Conservation (phyloP, 2,113 vertebrate species). For the Rhadina sibilatrix region DNA sequence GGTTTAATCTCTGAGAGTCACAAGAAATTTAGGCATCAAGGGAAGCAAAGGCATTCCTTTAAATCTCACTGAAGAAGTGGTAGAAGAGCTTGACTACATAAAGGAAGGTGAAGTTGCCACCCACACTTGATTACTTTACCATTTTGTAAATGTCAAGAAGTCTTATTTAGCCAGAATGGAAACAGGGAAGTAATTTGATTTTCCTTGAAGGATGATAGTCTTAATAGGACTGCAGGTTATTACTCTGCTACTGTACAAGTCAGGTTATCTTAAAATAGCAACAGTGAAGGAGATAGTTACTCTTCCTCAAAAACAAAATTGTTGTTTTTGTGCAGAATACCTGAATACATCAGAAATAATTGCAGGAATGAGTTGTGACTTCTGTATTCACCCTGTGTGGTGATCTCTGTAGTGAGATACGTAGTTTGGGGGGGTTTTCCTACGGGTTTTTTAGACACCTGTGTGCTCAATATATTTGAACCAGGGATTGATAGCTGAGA, state of each 20-base stretch:
- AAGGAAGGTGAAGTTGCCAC: neutral
- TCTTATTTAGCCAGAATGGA: neutral
- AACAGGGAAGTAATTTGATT: neutral
- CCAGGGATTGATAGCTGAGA: neutral
- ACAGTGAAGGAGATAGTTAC: neutral
- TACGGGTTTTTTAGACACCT: neutral
- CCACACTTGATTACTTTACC: neutral
- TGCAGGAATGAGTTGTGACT: neutral
- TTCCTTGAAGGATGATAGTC: neutral
- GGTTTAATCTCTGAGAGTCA: neutral
- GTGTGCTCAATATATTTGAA: neutral
- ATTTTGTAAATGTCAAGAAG: neutral
- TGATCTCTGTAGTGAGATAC: neutral
- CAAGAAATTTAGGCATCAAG: neutral
- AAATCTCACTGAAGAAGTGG: neutral
- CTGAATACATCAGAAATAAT: neutral
- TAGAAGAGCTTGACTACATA: neutral
- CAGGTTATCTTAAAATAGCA: neutral
- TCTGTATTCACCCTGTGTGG: neutral
- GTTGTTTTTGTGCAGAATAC: neutral
- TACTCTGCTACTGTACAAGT: neutral
- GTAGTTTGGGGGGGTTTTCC: fast-evolving
- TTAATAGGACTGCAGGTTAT: neutral
- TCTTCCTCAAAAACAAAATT: neutral
- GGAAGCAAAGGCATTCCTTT: neutral